Evolutionary conservation across 2,113 vertebrate genomes (phyloP).

Genomic region (Platysteira castanea): DNA sequence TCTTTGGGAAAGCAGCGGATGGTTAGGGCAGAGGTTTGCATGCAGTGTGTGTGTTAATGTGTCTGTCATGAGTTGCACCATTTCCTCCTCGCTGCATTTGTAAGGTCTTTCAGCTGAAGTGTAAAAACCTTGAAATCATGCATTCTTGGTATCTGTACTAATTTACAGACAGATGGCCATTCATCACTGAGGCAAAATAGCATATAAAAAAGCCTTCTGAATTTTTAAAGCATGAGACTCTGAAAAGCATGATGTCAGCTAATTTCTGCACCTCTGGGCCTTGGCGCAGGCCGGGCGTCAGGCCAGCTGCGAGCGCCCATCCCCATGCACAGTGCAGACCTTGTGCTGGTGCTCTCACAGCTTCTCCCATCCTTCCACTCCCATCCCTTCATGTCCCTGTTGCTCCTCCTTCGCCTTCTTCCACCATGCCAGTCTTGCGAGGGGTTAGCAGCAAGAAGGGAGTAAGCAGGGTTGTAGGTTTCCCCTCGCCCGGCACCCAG

Average conservation of each 20-base stretch:
- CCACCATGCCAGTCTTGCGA: fast-evolving
- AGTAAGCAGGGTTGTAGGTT: fast-evolving
- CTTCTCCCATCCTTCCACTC: neutral
- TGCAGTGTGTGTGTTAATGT: neutral
- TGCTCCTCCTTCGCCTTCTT: neutral
- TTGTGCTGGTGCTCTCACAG: neutral
- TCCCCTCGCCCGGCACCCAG: fast-evolving
- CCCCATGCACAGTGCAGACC: fast-evolving
- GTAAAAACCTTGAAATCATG: neutral
- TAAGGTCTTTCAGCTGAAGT: neutral
- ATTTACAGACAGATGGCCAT: neutral
- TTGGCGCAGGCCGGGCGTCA: fast-evolving
- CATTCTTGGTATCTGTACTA: neutral
- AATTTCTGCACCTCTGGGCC: neutral
- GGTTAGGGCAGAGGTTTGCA: neutral
- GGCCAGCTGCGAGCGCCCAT: fast-evolving
- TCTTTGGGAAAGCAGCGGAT: neutral
- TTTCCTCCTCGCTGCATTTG: neutral
- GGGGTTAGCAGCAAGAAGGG: neutral
- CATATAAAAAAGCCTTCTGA: neutral
- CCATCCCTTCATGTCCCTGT: fast-evolving
- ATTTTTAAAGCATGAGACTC: neutral
- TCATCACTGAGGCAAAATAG: neutral
- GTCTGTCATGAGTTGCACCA: neutral
- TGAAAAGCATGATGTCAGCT: neutral